A percentile compares a stretch with the other conserved stretches of the same genome.
These are phyloP conservation scores for Pardalotus punctatus DNA, from an alignment of 2,113 vertebrate species.

Conservation along the genomic window DNA sequence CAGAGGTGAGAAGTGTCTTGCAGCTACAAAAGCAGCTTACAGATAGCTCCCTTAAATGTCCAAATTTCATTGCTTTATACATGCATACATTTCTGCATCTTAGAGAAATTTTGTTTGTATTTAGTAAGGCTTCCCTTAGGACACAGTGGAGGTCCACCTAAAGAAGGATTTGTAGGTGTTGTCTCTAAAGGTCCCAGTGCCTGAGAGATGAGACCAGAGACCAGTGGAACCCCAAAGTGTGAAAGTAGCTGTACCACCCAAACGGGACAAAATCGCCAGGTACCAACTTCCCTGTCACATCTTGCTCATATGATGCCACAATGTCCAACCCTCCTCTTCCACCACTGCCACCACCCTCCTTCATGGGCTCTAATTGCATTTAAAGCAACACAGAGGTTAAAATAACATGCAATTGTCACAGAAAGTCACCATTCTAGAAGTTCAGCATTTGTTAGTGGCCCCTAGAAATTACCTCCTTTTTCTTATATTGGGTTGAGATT, in stretches of 20 bases:
- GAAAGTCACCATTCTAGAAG: background rate
- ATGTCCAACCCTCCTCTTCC: background rate
- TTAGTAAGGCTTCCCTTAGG: background rate
- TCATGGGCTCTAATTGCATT: background rate
- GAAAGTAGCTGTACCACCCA: background rate
- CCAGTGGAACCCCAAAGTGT: background rate
- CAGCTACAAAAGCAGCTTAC: background rate
- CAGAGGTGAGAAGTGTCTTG: background rate
- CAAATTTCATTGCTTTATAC: background rate
- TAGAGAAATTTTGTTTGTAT: background rate
- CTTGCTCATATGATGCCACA: background rate
- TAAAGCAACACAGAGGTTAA: background rate
- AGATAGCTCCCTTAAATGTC: background rate
- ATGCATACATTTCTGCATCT: background rate
- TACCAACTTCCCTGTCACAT: background rate
- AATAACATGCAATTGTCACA: background rate
- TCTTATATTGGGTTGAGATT: background rate
- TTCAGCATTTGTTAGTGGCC: background rate
- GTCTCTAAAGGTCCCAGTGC: background rate
- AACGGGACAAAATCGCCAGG: background rate
- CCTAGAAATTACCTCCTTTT: background rate
- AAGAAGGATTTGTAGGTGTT: background rate
- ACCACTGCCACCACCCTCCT: accelerated
- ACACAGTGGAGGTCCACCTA: background rate
- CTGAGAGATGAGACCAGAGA: background rate